Evolutionary conservation across 2,888 invertebrate species (phyloP).

Genomic region (Tipula unca): DNA sequence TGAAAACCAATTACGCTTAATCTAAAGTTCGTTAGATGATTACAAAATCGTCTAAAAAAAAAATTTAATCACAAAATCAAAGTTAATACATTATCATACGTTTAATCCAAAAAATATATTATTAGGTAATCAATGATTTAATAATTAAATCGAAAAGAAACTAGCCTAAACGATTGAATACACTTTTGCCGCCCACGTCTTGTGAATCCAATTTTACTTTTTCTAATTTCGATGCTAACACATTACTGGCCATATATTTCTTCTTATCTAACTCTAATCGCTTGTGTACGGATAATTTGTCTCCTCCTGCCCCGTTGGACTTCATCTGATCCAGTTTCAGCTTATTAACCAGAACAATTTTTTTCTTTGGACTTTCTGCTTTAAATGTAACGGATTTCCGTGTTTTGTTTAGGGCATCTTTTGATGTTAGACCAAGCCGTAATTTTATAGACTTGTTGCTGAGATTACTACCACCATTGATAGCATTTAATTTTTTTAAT

Average conservation of each 20-base stretch:
- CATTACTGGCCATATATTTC: not conserved
- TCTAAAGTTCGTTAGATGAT: not conserved
- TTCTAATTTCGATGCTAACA: not conserved
- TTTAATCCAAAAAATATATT: not conserved
- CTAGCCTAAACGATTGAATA: constrained; percentile 9
- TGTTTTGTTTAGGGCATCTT: constrained; percentile 33
- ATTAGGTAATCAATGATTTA: not conserved
- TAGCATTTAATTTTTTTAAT: constrained; percentile 23
- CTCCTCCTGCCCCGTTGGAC: not conserved
- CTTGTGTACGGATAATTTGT: constrained; percentile 34
- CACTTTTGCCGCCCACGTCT: not conserved
- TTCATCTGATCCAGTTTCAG: constrained; percentile 29
- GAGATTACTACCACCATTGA: not conserved
- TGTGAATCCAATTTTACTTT: not conserved
- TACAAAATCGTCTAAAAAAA: not conserved
- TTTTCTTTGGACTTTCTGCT: constrained; percentile 30
- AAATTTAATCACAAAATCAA: not conserved
- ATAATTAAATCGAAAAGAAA: not conserved
- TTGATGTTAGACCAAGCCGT: constrained; percentile 25
- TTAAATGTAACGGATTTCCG: constrained; percentile 37
- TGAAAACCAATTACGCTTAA: not conserved
- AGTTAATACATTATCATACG: not conserved
- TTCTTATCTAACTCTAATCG: constrained; percentile 29
- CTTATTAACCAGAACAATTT: constrained; percentile 30
- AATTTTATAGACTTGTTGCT: constrained; percentile 26